These are phyloP conservation scores for Periophthalmodon schlosseri DNA, from an alignment of 2,113 vertebrate genomes.

Conservation along the genomic window DNA sequence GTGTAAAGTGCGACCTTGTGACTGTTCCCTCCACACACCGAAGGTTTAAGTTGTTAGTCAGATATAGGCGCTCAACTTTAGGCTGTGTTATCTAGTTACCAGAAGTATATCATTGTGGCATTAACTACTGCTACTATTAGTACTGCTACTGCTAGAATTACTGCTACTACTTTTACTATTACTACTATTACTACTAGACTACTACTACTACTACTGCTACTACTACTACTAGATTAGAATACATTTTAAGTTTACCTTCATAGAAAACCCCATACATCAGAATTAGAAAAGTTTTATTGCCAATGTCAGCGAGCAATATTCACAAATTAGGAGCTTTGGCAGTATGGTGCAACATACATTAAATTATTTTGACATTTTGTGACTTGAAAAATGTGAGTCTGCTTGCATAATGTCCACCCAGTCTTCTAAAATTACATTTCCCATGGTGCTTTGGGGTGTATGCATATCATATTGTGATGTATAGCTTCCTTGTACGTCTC, in stretches of 20 bases:
- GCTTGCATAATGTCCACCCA: constrained; percentile 19
- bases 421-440: constrained; percentile 7
- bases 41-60: background rate
- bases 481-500: constrained; percentile 38
- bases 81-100: background rate
- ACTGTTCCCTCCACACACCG: constrained; percentile 19
- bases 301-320: too few species aligned
- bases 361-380: background rate
- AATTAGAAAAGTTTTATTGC: too few species aligned
- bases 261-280: background rate
- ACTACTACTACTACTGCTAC: background rate
- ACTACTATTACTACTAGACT: background rate
- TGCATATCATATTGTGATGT: constrained; percentile 28
- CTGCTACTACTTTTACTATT: background rate
- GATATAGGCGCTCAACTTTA: background rate
- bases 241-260: too few species aligned
- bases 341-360: background rate
- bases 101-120: background rate
- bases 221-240: background rate
- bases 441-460: constrained; percentile 14
- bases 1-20: constrained; percentile 46
- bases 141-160: too few species aligned
- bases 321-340: too few species aligned
- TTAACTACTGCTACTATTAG: too few species aligned
- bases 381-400: background rate